Conservation (phyloP, 2,888 invertebrate genomes). For the Paralinhomoeus sp. region DNA sequence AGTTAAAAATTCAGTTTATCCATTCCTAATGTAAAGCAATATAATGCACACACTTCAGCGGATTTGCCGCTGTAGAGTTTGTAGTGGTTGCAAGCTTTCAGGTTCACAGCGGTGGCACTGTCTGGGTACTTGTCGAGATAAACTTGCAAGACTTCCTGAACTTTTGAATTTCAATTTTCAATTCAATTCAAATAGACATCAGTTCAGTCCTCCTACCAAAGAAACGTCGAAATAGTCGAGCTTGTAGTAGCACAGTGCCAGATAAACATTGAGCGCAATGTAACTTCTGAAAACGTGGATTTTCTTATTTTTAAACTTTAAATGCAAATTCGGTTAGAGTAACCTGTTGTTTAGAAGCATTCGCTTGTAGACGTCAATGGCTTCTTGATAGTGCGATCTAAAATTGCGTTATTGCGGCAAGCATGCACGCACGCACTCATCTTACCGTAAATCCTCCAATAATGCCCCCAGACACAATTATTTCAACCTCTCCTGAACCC, state of each 20-base stretch:
- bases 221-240: conserved; percentile 93
- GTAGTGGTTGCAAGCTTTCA: conserved; percentile 63
- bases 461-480: too few species aligned
- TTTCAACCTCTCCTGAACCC: too few species aligned
- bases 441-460: too few species aligned
- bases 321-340: too few species aligned
- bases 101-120: conserved; percentile 77
- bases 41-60: conserved; percentile 42
- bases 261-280: conserved; percentile 81
- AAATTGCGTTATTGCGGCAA: too few species aligned
- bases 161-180: not conserved
- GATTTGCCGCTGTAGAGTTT: conserved; percentile 73
- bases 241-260: conserved; percentile 91
- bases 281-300: conserved; percentile 43
- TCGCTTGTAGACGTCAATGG: conserved; percentile 89
- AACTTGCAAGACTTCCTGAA: conserved; percentile 60
- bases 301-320: not conserved
- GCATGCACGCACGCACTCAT: too few species aligned
- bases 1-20: not conserved
- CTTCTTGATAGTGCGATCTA: conserved; percentile 95
- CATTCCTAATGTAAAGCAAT: not conserved
- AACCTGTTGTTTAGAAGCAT: conserved; percentile 71
- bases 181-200: not conserved
- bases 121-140: conserved; percentile 74
- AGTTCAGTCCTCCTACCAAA: too few species aligned